A percentile compares a stretch with the other conserved stretches of the same genome.
Conservation (phyloP, 2,113 vertebrate species). For the Piprites chloris region DNA sequence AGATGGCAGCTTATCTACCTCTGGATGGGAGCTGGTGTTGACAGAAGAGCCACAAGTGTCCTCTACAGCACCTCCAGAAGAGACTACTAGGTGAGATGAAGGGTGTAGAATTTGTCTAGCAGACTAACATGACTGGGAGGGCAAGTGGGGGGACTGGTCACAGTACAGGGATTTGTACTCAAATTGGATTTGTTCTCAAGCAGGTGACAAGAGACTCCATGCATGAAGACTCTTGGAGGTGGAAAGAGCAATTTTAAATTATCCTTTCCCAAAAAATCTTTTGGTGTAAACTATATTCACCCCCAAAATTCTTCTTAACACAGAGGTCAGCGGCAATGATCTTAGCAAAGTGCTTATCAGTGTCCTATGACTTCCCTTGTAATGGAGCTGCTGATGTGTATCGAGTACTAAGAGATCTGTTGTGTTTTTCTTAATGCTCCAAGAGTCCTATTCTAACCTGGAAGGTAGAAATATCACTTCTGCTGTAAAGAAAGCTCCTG, state of each 20-base stretch:
- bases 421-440: background rate
- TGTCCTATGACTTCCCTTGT: background rate
- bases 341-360: background rate
- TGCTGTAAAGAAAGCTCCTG: background rate
- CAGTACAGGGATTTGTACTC: background rate
- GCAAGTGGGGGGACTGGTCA: background rate
- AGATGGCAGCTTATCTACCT: background rate
- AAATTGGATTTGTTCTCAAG: background rate
- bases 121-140: background rate
- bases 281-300: background rate
- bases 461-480: background rate
- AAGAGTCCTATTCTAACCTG: background rate
- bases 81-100: background rate
- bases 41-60: background rate
- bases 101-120: background rate
- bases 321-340: background rate
- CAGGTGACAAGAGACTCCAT: background rate
- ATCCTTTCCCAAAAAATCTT: background rate
- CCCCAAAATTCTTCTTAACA: background rate
- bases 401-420: background rate
- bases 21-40: background rate
- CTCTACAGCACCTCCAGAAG: background rate
- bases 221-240: background rate
- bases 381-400: background rate
- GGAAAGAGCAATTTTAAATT: background rate